Conservation (phyloP, 2,888 invertebrate genomes). For the Anorthoa munda region DNA sequence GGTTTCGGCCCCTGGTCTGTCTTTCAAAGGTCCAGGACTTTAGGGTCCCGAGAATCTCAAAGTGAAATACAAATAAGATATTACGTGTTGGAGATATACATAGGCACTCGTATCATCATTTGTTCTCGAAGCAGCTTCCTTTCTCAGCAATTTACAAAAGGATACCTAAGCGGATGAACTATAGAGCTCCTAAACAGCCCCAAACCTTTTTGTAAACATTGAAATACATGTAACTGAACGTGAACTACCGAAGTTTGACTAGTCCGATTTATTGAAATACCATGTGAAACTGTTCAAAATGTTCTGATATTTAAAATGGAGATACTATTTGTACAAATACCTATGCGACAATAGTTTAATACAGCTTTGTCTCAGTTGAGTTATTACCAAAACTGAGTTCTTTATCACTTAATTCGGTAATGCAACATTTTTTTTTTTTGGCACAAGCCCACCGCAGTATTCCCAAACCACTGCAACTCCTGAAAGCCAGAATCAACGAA, state of each 20-base stretch:
- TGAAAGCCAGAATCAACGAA: too few species aligned
- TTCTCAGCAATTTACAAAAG: background rate
- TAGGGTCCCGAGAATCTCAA: too few species aligned
- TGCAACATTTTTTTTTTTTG: too few species aligned
- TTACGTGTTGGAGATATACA: too few species aligned
- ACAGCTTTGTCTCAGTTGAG: background rate
- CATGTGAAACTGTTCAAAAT: constrained; percentile 13
- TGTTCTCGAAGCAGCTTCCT: too few species aligned
- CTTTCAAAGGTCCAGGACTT: too few species aligned
- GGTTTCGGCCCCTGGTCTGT: too few species aligned
- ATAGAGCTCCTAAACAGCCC: background rate
- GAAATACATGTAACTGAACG: constrained; percentile 48
- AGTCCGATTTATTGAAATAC: constrained; percentile 43
- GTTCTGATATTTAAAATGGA: constrained; percentile 13
- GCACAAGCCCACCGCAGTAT: too few species aligned
- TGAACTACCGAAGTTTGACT: constrained; percentile 44
- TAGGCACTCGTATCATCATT: too few species aligned
- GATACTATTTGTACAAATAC: background rate
- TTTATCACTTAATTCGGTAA: too few species aligned
- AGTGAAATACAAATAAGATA: too few species aligned
- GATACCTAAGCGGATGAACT: background rate
- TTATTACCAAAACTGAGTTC: background rate
- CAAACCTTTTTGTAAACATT: constrained; percentile 9
- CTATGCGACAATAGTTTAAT: background rate
- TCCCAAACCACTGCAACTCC: too few species aligned